These are phyloP conservation scores for Turritopsis rubra DNA, from an alignment of 30 jellyfish, hydroid and myxozoan genomes.

Conservation along the genomic window DNA sequence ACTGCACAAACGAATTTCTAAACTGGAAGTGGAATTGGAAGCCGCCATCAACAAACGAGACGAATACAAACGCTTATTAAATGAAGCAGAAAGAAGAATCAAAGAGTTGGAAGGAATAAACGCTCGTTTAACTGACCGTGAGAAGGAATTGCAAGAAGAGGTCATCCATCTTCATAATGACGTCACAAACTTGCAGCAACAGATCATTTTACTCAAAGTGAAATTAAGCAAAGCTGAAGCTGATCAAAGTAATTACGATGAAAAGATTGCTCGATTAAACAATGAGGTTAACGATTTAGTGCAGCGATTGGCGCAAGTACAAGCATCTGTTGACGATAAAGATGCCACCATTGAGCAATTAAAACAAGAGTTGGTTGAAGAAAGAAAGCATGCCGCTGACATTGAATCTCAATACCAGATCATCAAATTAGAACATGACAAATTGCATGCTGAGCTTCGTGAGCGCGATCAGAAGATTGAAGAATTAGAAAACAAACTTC, in stretches of 20 bases:
- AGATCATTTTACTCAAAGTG: constrained; percentile 53
- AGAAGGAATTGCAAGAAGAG: constrained; percentile 82
- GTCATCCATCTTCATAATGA: constrained; percentile 63
- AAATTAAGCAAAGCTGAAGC: constrained; percentile 71
- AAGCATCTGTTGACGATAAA: constrained; percentile 79
- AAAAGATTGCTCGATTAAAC: constrained; percentile 46
- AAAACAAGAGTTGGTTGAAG: constrained; percentile 60
- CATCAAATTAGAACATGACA: constrained; percentile 48
- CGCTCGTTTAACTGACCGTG: constrained; percentile 77
- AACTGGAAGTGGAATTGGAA: constrained; percentile 73
- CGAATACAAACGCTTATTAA: constrained; percentile 61
- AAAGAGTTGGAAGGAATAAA: constrained; percentile 74
- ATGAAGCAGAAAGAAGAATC: constrained; percentile 51
- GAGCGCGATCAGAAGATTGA: constrained; percentile 48
- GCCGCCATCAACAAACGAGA: constrained; percentile 81
- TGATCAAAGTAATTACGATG: constrained; percentile 54
- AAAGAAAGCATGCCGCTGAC: constrained; percentile 49
- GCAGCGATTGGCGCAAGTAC: constrained; percentile 66
- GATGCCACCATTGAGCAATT: constrained; percentile 65
- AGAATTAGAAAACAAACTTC: constrained; percentile 57
- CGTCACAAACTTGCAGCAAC: constrained; percentile 51
- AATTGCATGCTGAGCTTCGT: constrained; percentile 37
- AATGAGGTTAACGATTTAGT: constrained; percentile 67
- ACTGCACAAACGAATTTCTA: constrained; percentile 75
- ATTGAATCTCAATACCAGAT: constrained; percentile 68